Conservation (phyloP, 2,797 vertebrate species). For the Sebastes trivittatus region DNA sequence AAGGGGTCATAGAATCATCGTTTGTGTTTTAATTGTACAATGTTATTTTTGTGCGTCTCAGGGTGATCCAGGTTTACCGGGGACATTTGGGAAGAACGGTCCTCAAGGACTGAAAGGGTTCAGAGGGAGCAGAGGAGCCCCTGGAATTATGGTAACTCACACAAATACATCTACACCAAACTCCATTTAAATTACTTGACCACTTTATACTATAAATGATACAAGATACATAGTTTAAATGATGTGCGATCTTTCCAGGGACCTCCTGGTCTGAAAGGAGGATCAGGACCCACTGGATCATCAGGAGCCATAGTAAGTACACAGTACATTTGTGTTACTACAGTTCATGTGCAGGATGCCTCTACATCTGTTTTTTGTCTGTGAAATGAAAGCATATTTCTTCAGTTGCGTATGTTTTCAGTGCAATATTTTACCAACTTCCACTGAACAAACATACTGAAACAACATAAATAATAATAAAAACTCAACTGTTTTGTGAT, state of each 20-base stretch:
- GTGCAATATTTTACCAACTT: background rate
- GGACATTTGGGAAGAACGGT: conserved; percentile 91
- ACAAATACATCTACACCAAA: conserved; percentile 47
- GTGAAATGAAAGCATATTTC: background rate
- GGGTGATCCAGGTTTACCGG: conserved; percentile 92
- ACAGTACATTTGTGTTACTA: background rate
- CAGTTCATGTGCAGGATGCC: background rate
- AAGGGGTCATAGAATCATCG: background rate
- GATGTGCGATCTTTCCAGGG: conserved; percentile 81
- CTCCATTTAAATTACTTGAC: fast-evolving
- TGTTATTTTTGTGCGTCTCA: conserved; percentile 55
- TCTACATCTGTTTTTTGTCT: background rate
- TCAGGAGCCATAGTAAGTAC: conserved; percentile 88
- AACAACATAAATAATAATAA: background rate
- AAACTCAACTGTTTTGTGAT: background rate
- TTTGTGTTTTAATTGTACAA: background rate
- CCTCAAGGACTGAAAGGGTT: conserved; percentile 94
- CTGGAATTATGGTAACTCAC: conserved; percentile 87
- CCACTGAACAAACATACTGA: background rate
- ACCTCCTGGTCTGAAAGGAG: conserved; percentile 92
- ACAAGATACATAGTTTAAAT: background rate
- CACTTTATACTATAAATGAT: background rate
- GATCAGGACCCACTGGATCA: conserved; percentile 88
- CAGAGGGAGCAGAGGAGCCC: conserved; percentile 91
- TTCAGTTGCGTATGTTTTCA: background rate